Base-by-base conservation (phyloP, 2,888 invertebrate genomes). In the Dasysyrphus tricinctus region DNA sequence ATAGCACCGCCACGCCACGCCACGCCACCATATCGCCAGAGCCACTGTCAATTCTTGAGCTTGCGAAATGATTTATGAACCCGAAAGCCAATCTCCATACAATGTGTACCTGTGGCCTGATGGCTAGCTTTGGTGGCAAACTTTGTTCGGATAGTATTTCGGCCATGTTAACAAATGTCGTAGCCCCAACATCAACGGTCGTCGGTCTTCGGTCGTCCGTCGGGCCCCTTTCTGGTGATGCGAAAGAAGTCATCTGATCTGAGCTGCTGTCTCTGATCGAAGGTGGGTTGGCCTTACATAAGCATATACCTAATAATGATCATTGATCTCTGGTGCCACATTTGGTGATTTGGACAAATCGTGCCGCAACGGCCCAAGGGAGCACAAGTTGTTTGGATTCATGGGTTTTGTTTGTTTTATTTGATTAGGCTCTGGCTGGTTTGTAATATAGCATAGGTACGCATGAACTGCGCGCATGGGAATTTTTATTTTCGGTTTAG, bases 291-390 rank as follows among this genome's bases (percentile, higher is more conserved):
- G 70, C 29, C 69, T 69, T 69, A 54, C 54, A 69, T 69, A 69
- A 69, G 69, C 51, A 74, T 59, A 63, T 70, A 32, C 32, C 32
- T 32, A 44, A 42, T 81, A 82, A 86, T 82, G 82, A 86, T 86
- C 86, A 82, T 86, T 86, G 86, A 79, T 86, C 86, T 86, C 78
- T 86, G 78, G 86, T 86, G 86, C 82, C 78, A 82, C 78, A 86
- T 82, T 86, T 79, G 70, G 86, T 82, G 86, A 86, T 86, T 86
- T 70, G 79, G 82, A 86, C 86, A 86, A 86, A 86, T 86, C 82
- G 82, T 82, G 78, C 78, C 63, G 78, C 63, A 72, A 70, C 47
- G 72, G 73, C 70, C 72, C 73, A 67, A 59, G 61, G 54, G 84
- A 80, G 65, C 47, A 54, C 76, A 69, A 77, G 73, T 79, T 70